Base-by-base conservation (phyloP, 2,797 vertebrate species). In the Hirundo rustica region DNA sequence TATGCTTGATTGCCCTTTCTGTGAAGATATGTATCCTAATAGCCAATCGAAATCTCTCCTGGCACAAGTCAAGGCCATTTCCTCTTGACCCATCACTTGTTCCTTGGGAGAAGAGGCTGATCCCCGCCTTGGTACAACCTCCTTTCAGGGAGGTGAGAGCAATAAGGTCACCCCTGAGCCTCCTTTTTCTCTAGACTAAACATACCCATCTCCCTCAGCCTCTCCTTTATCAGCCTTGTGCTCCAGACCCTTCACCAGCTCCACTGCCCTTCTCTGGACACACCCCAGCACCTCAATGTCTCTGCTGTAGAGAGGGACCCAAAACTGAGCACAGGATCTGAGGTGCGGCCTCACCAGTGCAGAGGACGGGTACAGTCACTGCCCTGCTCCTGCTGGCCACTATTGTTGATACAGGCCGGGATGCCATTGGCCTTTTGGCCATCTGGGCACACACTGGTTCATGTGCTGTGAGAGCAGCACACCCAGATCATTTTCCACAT, bases 311-410 rank as follows among this genome's bases (percentile, higher is more conserved):
- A 2, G 36, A 36, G 36, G 2, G 5, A 2, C 9, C 26, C 27
- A 29, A 47, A 55, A 7, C 20, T 17, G 64, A 23, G 3, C 8
- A 11, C 11, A 2, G 16, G 6, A 23, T 36, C 27, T 3, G 4
- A 11, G 7, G 15, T 61, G 21, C 2, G 5, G 6, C 30, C 5
- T 34, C 30, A 23, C 17, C 62, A 42, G 17, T 61, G 36, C 48
- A 0, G 1, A 13, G 21, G 16, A 4, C 14, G 16, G 34, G 1
- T 1, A 14, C 13, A 7, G 4, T 44, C 36, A 3, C 27, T 82
- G 32, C 32, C 27, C 18, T 65, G 27, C 2, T 42, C 7, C 36
- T 89, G 42, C 78, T 76, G 27, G 42, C 3, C 55, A 16, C 32
- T 48, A 0, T 44, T 55, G 30, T 1, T 75, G 78, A 21, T 13